A percentile compares a stretch with the other conserved stretches of the same genome.
Evolutionary conservation across 2,113 vertebrate genomes (phyloP).

Genomic region (Rhabdornis inornatus): DNA sequence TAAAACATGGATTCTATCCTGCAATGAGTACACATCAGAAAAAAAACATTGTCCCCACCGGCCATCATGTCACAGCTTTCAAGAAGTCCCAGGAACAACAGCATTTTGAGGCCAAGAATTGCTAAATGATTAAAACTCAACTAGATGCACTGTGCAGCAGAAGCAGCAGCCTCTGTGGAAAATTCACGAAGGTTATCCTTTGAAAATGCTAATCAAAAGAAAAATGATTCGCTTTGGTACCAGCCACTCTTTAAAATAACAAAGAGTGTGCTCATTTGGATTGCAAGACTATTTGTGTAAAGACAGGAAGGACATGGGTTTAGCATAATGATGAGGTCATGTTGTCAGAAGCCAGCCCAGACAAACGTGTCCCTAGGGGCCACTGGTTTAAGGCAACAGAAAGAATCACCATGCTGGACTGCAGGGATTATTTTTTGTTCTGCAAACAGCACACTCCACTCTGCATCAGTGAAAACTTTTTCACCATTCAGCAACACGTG

Average conservation of each 20-base stretch:
- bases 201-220: constrained; percentile 46
- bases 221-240: constrained; percentile 38
- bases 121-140: constrained; percentile 34
- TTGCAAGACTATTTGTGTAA: neutral
- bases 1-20: neutral
- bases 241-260: constrained; percentile 46
- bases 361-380: neutral
- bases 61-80: neutral
- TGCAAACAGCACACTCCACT: neutral
- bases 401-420: neutral
- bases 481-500: neutral
- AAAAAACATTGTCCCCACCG: neutral
- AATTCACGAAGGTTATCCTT: constrained; percentile 45
- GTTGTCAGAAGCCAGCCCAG: neutral
- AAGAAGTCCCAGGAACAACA: neutral
- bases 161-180: neutral
- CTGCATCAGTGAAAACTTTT: neutral
- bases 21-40: neutral
- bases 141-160: neutral
- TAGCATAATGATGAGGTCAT: neutral
- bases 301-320: constrained; percentile 36
- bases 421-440: neutral
- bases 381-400: neutral
- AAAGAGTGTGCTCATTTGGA: constrained; percentile 13
- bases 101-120: neutral